These are phyloP conservation scores for Lottia scabra DNA, from an alignment of 2,888 invertebrate species.

Conservation along the genomic window DNA sequence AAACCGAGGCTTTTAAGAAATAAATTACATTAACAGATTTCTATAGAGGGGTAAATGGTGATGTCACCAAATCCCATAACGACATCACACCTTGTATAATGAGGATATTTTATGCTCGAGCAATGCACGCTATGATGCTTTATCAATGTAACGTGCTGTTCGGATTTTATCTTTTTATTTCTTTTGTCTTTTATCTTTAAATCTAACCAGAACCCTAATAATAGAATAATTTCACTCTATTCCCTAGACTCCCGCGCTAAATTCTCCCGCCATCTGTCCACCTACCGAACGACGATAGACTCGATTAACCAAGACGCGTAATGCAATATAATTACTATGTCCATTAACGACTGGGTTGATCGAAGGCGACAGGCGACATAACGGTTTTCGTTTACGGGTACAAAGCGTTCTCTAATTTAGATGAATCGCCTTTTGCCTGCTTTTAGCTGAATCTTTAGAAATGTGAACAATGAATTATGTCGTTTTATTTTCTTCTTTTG, in stretches of 20 bases:
- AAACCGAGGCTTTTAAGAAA: no score
- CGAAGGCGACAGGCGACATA: not conserved
- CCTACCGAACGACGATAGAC: no score
- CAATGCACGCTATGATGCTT: not conserved
- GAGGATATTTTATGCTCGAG: not conserved
- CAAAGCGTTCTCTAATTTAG: constrained; percentile 1
- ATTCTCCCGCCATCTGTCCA: constrained; percentile 7
- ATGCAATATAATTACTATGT: no score
- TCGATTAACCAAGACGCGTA: no score
- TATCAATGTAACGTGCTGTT: not conserved
- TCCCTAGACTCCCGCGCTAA: not conserved
- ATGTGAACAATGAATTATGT: not conserved
- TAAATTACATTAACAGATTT: no score
- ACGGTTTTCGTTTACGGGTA: not conserved
- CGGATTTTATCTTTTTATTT: not conserved
- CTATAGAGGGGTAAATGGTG: no score
- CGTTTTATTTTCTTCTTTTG: not conserved
- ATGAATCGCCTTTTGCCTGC: not conserved
- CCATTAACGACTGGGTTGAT: no score
- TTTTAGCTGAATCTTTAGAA: not conserved
- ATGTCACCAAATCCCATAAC: not conserved
- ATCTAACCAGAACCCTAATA: not conserved
- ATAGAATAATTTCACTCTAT: not conserved
- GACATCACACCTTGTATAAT: not conserved
- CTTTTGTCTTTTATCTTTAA: constrained; percentile 1